Evolutionary conservation across 1,140 invertebrate species (phyloP).

Genomic region (Popillia japonica): DNA sequence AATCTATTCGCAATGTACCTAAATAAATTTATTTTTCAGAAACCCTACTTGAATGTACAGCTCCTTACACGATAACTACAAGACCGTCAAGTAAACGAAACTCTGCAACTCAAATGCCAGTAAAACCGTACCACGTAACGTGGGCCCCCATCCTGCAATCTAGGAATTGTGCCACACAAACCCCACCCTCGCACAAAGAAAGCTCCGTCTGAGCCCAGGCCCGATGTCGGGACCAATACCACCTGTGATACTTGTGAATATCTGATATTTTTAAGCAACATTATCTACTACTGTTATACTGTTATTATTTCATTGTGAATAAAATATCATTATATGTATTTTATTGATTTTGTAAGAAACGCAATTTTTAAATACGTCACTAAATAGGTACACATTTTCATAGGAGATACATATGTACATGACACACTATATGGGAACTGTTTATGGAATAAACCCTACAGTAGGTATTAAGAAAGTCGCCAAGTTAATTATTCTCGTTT

Average conservation of each 20-base stretch:
- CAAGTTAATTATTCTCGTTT: too few species aligned
- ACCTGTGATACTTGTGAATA: conserved; percentile 62
- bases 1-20: too few species aligned
- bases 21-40: conserved; percentile 47
- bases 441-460: too few species aligned
- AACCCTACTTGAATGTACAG: conserved; percentile 55
- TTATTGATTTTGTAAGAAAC: background rate
- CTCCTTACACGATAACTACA: conserved; percentile 58
- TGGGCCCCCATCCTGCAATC: conserved; percentile 60
- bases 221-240: conserved; percentile 61
- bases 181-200: conserved; percentile 59
- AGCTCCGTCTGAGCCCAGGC: conserved; percentile 60
- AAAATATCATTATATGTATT: conserved; percentile 44
- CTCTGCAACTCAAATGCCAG: conserved; percentile 59
- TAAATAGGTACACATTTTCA: too few species aligned
- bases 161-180: conserved; percentile 59
- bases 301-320: conserved; percentile 44
- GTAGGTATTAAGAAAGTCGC: too few species aligned
- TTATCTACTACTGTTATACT: conserved; percentile 40
- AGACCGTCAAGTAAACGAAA: conserved; percentile 58
- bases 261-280: conserved; percentile 53
- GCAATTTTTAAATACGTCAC: too few species aligned
- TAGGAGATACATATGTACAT: too few species aligned
- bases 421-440: too few species aligned
- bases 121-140: conserved; percentile 61